Base-by-base conservation (phyloP, 2,888 invertebrate species). In the Operophtera brumata region DNA sequence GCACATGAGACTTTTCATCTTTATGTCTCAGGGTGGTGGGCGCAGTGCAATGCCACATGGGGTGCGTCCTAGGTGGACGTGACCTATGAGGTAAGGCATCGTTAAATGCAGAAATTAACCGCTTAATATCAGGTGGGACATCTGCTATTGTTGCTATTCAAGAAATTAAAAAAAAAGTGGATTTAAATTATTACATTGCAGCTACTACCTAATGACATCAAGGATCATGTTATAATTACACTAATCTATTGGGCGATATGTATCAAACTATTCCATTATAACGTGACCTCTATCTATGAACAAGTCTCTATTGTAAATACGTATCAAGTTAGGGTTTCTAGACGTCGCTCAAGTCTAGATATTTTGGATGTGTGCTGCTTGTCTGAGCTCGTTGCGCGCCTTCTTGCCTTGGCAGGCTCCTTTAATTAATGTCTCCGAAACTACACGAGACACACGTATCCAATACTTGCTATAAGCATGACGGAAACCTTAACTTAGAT, bases 381-480 rank as follows among this genome's bases (percentile, higher is more conserved):
- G 77, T 78, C 81, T 83, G 78, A 80, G 83, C 79, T 79, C 70
- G 69, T 71, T 73, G 70, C 71, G 77, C 82, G 81, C 87, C 87
- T 84, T 84, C 84, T 87, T 86, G 87, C 70, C 77, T 70, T 86
- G 87, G 84, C 88, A 84, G 82, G 69, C 74, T 77, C 78, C 81
- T 81, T 84, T 88, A 87, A 88, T 87, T 87, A 88, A 86, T 84
- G 85, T 84, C 84, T 78, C 75, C 65, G 76, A 70, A 79, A 80
- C 81, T 78, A 77, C 67, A 77, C 66, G 66, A 73, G 71, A 67
- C 69, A 67, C 79, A 78, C 74, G 76, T 79, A 76, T 73, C 73
- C 67, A 75, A 76, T 81, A 78, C 76, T 73, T 69, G 66, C 68
- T 75, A 73, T 75, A 71, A 71, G 69, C 73, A 74, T 67, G 73